Evolutionary conservation across 2,113 vertebrate species (phyloP).

Genomic region (Syngnathus scovelli): DNA sequence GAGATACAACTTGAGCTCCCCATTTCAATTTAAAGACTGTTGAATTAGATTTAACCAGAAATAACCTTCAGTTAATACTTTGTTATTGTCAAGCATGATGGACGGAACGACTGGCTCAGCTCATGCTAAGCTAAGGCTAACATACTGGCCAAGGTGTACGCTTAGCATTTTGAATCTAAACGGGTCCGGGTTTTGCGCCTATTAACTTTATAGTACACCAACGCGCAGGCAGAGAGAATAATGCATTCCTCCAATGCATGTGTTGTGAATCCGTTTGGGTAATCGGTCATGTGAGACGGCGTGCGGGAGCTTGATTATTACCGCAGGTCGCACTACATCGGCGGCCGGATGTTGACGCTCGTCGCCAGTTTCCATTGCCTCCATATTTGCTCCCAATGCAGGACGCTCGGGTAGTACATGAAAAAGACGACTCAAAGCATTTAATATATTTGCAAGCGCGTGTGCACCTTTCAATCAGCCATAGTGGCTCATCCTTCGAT

Average conservation of each 20-base stretch:
- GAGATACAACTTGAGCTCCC: background rate
- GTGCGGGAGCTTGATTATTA: slow-evolving; percentile 29
- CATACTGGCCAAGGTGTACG: background rate
- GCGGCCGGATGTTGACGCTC: slow-evolving; percentile 23
- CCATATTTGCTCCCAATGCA: slow-evolving; percentile 29
- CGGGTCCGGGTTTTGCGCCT: background rate
- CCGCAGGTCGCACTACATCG: slow-evolving; percentile 46
- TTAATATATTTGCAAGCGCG: background rate
- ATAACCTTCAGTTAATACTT: background rate
- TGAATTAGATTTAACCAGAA: background rate
- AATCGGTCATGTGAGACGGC: background rate
- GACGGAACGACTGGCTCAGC: slow-evolving; percentile 11
- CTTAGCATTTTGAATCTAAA: background rate
- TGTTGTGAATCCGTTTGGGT: background rate
- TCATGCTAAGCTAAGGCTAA: slow-evolving; percentile 42
- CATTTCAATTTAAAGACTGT: background rate
- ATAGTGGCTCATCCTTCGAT: background rate
- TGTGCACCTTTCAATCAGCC: background rate
- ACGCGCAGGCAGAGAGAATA: rapidly evolving
- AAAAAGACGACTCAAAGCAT: background rate
- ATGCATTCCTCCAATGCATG: background rate
- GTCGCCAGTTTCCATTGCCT: slow-evolving; percentile 40
- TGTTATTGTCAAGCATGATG: background rate
- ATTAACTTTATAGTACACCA: too few relatives aligned
- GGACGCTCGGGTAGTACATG: background rate